phyloP scores from a whole-genome alignment of 2,797 vertebrate genomes.

The Sebastes cheni region DNA sequence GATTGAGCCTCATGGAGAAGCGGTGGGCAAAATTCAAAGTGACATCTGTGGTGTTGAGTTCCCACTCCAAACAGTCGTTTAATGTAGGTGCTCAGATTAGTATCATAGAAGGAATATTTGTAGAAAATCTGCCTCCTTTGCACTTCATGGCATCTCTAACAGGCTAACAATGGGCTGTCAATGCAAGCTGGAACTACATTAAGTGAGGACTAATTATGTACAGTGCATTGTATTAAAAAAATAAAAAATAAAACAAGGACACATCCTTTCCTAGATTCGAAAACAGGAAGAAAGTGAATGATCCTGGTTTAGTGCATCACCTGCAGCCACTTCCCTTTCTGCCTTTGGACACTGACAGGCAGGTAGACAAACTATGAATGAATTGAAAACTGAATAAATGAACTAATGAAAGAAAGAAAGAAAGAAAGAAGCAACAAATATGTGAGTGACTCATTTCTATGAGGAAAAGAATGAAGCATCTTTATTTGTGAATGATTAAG shows the following conservation, averaged over 20 bases:
- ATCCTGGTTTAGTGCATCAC: neutral
- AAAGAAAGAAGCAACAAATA: neutral
- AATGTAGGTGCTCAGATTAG: neutral
- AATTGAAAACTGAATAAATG: neutral
- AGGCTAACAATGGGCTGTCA: neutral
- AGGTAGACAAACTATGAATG: neutral
- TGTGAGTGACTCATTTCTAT: neutral
- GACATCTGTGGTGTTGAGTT: neutral
- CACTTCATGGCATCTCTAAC: neutral
- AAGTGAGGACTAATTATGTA: neutral
- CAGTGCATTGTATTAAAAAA: neutral
- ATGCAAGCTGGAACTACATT: neutral
- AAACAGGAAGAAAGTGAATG: neutral
- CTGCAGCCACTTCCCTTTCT: neutral
- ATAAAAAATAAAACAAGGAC: neutral
- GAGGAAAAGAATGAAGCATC: neutral
- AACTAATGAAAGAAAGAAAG: neutral
- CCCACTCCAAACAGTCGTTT: neutral
- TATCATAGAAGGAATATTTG: neutral
- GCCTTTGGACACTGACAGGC: neutral
- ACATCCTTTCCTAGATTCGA: neutral
- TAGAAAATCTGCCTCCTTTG: neutral
- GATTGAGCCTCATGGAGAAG: neutral
- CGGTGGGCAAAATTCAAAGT: neutral
- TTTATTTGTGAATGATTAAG: slow-evolving; percentile 8